Evolutionary conservation across 2,113 vertebrate genomes (phyloP).

Genomic region (Rhagologus leucostigma): DNA sequence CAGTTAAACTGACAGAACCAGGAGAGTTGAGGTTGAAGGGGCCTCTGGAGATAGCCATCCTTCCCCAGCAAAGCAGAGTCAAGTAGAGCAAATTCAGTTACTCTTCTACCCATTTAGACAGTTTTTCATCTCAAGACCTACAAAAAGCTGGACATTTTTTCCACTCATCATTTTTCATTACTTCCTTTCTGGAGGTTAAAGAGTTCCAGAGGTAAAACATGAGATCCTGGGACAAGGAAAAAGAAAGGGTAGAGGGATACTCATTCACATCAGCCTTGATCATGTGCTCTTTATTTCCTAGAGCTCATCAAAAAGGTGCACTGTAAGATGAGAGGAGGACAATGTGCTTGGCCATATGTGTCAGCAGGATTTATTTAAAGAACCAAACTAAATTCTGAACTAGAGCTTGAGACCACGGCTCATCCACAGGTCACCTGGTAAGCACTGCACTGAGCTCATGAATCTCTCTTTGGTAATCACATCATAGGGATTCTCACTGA

Average conservation of each 20-base stretch:
- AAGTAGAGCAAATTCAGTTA: not conserved
- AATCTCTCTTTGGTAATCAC: not conserved
- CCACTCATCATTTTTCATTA: not conserved
- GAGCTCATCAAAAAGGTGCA: not conserved
- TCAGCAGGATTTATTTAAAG: not conserved
- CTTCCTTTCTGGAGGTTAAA: not conserved
- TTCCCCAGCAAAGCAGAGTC: not conserved
- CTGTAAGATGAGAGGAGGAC: not conserved
- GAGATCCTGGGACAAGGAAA: not conserved
- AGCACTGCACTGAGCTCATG: not conserved
- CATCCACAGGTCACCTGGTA: not conserved
- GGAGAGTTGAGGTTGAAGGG: not conserved
- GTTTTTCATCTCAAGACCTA: not conserved
- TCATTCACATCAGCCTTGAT: not conserved
- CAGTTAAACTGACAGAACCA: not conserved
- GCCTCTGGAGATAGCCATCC: not conserved
- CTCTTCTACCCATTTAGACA: not conserved
- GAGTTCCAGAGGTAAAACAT: not conserved
- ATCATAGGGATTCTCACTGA: not conserved
- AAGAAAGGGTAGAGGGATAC: not conserved
- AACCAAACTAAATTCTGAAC: not conserved
- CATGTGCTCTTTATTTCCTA: not conserved
- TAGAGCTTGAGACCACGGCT: not conserved
- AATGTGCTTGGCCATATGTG: not conserved
- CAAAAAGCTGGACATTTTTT: not conserved